A percentile compares a stretch with the other conserved stretches of the same genome.
These are phyloP conservation scores for Aotus griseimembra DNA, from an alignment of 2,797 vertebrate species.

Conservation along the genomic window DNA sequence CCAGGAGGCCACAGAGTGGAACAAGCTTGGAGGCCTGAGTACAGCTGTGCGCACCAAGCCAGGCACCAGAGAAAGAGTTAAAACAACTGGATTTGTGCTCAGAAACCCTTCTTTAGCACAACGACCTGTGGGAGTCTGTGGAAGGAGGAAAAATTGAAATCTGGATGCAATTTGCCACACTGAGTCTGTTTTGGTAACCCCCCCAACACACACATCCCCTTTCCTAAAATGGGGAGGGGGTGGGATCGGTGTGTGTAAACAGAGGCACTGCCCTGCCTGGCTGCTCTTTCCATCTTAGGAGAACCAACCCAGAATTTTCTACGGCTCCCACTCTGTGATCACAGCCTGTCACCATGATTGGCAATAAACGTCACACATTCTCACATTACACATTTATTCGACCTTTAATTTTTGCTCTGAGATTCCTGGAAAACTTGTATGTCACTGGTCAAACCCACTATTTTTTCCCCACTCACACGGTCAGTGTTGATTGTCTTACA, in stretches of 20 bases:
- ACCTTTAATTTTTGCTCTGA: slow-evolving; percentile 56
- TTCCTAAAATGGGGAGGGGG: not conserved
- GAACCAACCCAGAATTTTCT: not conserved
- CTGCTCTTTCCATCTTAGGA: not conserved
- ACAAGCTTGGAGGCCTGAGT: not conserved
- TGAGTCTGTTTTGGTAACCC: not conserved
- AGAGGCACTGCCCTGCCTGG: not conserved
- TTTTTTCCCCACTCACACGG: not conserved
- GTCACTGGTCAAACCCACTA: not conserved
- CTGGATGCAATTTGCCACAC: not conserved
- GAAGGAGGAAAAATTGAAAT: not conserved
- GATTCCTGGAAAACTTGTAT: slow-evolving; percentile 53
- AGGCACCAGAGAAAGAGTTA: not conserved
- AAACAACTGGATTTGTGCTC: not conserved
- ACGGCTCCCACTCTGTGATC: not conserved
- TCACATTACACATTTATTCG: slow-evolving; percentile 37
- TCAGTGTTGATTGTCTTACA: not conserved
- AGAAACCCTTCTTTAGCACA: not conserved
- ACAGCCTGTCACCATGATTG: not conserved
- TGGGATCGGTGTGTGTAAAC: not conserved
- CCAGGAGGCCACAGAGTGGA: not conserved
- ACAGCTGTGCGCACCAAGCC: not conserved
- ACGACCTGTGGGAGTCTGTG: not conserved
- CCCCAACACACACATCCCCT: not conserved
- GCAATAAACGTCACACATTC: slow-evolving; percentile 61